Conservation (phyloP, 2,113 vertebrate genomes). For the Rhipidura dahli region DNA sequence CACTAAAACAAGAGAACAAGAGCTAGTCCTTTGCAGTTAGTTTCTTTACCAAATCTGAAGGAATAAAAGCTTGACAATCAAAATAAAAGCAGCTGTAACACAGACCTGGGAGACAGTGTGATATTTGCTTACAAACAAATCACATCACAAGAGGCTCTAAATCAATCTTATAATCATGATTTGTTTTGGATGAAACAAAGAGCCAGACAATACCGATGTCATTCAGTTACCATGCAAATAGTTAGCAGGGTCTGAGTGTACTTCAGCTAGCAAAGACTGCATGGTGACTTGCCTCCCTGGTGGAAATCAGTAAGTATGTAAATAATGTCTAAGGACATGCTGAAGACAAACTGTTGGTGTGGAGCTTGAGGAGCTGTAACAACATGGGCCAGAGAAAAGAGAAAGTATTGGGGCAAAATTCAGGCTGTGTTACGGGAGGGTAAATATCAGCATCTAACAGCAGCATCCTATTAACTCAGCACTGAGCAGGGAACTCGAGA, state of each 20-base stretch:
- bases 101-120: not conserved
- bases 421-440: not conserved
- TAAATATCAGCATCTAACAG: not conserved
- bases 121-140: not conserved
- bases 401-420: not conserved
- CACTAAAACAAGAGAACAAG: not conserved
- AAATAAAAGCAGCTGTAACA: not conserved
- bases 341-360: not conserved
- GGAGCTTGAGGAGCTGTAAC: not conserved
- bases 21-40: not conserved
- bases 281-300: not conserved
- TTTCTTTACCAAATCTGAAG: not conserved
- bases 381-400: not conserved
- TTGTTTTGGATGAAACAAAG: not conserved
- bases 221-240: not conserved
- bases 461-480: not conserved
- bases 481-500: not conserved
- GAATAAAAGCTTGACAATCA: not conserved
- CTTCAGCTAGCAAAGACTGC: not conserved
- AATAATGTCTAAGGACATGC: not conserved
- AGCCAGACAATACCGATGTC: not conserved
- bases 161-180: not conserved
- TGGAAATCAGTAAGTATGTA: not conserved
- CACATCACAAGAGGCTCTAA: not conserved
- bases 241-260: not conserved